Conservation (phyloP, 2,113 vertebrate genomes). For the Tyrannus savana region DNA sequence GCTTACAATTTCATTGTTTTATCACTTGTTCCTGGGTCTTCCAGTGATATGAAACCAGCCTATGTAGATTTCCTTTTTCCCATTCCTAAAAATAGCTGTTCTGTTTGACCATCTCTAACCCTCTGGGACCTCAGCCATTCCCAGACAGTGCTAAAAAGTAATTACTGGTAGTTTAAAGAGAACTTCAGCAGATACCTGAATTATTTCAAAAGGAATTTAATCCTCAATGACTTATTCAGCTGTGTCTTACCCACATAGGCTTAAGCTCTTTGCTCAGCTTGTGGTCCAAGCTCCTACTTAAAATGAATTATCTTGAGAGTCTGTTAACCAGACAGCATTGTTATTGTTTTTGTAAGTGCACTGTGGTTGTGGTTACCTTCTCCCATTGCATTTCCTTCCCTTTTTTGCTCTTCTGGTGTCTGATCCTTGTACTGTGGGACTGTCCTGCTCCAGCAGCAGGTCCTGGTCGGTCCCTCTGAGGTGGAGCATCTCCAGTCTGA, state of each 20-base stretch:
- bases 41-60: accelerated
- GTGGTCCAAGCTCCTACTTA: background rate
- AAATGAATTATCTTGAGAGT: background rate
- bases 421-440: background rate
- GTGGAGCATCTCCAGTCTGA: background rate
- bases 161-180: background rate
- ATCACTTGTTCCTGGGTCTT: background rate
- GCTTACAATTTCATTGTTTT: background rate
- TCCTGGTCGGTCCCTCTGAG: background rate
- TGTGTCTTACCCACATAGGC: accelerated
- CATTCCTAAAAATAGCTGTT: background rate
- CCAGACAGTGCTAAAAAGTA: background rate
- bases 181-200: background rate
- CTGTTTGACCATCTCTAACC: background rate
- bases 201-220: background rate
- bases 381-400: background rate
- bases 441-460: background rate
- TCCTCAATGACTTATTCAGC: background rate
- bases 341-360: accelerated
- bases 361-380: accelerated
- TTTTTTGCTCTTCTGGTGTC: background rate
- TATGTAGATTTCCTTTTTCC: background rate
- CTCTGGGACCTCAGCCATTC: background rate
- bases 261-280: background rate
- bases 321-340: background rate